Conservation (phyloP, 2,888 invertebrate genomes). For the Meganola albula region DNA sequence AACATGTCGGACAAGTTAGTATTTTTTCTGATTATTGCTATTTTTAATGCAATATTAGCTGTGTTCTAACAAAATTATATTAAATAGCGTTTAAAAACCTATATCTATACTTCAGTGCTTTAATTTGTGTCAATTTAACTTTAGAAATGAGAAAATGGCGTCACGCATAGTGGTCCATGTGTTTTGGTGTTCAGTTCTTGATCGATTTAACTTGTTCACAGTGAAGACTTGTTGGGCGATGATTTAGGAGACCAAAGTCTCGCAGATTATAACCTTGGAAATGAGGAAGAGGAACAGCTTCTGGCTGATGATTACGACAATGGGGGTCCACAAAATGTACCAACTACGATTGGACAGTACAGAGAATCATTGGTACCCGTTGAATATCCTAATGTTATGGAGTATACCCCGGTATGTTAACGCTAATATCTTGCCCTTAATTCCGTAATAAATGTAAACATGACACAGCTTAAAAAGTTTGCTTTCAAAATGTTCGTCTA, state of each 20-base stretch:
- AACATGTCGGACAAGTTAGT: slow-evolving; percentile 76
- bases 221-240: slow-evolving; percentile 71
- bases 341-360: slow-evolving; percentile 43
- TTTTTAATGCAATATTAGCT: slow-evolving; percentile 2
- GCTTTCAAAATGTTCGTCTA: too few relatives aligned
- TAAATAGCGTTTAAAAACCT: too few relatives aligned
- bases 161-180: too few relatives aligned
- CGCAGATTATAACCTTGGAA: slow-evolving; percentile 70
- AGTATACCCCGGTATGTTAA: slow-evolving; percentile 46
- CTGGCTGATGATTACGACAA: slow-evolving; percentile 67
- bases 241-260: slow-evolving; percentile 72
- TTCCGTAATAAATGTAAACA: too few relatives aligned
- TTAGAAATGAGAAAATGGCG: too few relatives aligned
- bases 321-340: slow-evolving; percentile 58
- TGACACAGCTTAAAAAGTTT: too few relatives aligned
- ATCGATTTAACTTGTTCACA: slow-evolving; percentile 44
- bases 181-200: slow-evolving; percentile 22
- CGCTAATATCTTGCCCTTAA: too few relatives aligned
- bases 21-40: slow-evolving; percentile 19
- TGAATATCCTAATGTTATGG: slow-evolving; percentile 47
- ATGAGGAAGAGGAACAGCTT: slow-evolving; percentile 71
- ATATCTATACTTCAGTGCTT: too few relatives aligned
- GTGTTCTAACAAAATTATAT: too few relatives aligned
- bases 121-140: too few relatives aligned
- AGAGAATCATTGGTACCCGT: slow-evolving; percentile 38